phyloP scores from a whole-genome alignment of 1,140 invertebrate genomes.

The Zaprionus vittiger region DNA sequence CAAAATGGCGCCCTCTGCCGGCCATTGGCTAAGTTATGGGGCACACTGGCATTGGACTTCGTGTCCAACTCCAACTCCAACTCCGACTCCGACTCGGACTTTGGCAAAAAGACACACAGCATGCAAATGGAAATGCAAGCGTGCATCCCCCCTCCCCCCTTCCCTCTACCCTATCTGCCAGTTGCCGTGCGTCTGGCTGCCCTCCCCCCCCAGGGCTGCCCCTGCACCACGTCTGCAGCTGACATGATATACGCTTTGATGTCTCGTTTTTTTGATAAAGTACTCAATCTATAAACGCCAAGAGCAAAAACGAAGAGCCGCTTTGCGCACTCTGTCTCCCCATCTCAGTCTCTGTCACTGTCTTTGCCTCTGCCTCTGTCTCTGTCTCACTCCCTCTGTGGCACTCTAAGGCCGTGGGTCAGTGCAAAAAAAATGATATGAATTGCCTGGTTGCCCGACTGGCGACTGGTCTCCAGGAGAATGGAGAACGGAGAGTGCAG shows the following conservation, averaged over 20 bases:
- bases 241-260: conserved; percentile 81
- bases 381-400: conserved; percentile 7
- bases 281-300: conserved; percentile 82
- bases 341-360: neutral
- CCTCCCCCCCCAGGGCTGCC: neutral
- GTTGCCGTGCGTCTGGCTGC: neutral
- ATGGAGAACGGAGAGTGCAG: conserved; percentile 36
- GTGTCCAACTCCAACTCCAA: neutral
- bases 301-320: conserved; percentile 72
- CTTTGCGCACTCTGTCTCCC: conserved; percentile 16
- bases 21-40: conserved; percentile 74
- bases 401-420: conserved; percentile 50
- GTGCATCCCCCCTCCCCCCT: neutral
- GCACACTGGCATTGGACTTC: neutral
- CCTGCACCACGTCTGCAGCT: conserved; percentile 61
- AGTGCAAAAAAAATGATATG: conserved; percentile 78
- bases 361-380: neutral
- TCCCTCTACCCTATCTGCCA: neutral
- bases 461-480: conserved; percentile 6
- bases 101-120: conserved; percentile 11
- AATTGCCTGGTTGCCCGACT: conserved; percentile 59
- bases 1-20: conserved; percentile 68
- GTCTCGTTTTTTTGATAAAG: conserved; percentile 82
- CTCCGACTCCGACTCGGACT: neutral
- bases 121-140: conserved; percentile 43